Conservation (phyloP, 1,140 invertebrate genomes). For the Akabosia matsudoensis region DNA sequence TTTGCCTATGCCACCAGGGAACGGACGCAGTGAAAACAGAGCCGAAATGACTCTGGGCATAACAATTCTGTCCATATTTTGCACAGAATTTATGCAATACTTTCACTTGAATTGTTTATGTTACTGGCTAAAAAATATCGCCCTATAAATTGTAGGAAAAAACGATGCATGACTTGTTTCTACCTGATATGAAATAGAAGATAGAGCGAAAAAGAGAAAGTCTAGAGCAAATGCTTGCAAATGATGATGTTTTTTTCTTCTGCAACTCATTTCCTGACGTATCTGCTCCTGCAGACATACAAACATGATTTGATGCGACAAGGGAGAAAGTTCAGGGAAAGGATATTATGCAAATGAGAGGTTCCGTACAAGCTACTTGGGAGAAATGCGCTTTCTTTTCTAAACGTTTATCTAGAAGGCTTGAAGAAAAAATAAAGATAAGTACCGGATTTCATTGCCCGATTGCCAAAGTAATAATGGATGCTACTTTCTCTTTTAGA, state of each 20-base stretch:
- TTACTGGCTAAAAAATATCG: too few species aligned
- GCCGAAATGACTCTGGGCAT: not conserved
- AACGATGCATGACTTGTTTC: not conserved
- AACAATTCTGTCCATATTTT: not conserved
- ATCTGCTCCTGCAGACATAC: not conserved
- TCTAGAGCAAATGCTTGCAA: not conserved
- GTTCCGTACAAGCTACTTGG: too few species aligned
- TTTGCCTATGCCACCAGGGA: not conserved
- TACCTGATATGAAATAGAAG: constrained; percentile 1
- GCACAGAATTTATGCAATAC: too few species aligned
- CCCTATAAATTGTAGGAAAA: not conserved
- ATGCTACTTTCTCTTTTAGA: too few species aligned
- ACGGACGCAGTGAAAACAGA: not conserved
- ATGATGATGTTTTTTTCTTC: not conserved
- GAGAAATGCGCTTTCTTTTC: too few species aligned
- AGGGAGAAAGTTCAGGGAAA: not conserved
- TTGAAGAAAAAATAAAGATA: not conserved
- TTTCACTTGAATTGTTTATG: too few species aligned
- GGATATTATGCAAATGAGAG: constrained; percentile 4
- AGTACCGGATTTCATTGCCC: too few species aligned
- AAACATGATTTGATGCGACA: not conserved
- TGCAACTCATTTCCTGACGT: not conserved
- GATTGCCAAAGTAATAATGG: too few species aligned
- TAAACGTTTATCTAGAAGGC: too few species aligned
- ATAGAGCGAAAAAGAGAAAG: not conserved